Base-by-base conservation (phyloP, 2,888 invertebrate genomes). In the Lutraria lutraria region DNA sequence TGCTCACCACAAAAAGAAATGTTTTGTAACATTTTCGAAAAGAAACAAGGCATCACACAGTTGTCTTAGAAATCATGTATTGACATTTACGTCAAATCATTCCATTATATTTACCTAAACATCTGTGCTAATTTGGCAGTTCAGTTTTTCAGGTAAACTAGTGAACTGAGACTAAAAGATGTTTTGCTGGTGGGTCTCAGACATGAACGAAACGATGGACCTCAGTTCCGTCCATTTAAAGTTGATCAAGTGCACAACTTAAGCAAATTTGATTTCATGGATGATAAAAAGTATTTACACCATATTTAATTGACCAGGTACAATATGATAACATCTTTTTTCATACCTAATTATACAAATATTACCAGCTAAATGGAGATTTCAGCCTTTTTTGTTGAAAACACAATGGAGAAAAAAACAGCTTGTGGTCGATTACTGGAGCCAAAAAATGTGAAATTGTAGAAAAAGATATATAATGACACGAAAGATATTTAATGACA, bases 401-500 rank as follows among this genome's bases (percentile, higher is more conserved):
- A 15, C 12, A 76, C 25, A 76, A 16, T 25, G 31, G 31, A 76
- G 19, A 76, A 76, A 19, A 6, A 76, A n/a, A 76, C 76, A 76
- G 76, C 76, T 76, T 76, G 76, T 10, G 31, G 76, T 16, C 16
- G 34, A 76, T 31, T 34, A 76, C 31, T 3, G 34, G 31, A 25
- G 31, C 16, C 29, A 31, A 34, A 76, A 34, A 31, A 76, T 16
- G 19, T 76, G 76, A 76, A 34, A 76, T 16, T n/a, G 34, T 34
- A 76, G 31, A 76, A 76, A 43, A 76, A 25, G 76, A 76, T 76
- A 76, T 76, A 31, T 34, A 31, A 76, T 76, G 76, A 76, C 76
- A 76, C 31, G 25, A 76, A 76, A 25, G 76, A 76, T 76, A 76
- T 76, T 76, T 34, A 31, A 76, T 76, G 76, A 76, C 76, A 76